Percentiles rank a stretch among this genome's conserved stretches.
These are phyloP conservation scores for Callyntrura guangdongensis DNA, from an alignment of 2,888 invertebrate species.

Conservation along the genomic window DNA sequence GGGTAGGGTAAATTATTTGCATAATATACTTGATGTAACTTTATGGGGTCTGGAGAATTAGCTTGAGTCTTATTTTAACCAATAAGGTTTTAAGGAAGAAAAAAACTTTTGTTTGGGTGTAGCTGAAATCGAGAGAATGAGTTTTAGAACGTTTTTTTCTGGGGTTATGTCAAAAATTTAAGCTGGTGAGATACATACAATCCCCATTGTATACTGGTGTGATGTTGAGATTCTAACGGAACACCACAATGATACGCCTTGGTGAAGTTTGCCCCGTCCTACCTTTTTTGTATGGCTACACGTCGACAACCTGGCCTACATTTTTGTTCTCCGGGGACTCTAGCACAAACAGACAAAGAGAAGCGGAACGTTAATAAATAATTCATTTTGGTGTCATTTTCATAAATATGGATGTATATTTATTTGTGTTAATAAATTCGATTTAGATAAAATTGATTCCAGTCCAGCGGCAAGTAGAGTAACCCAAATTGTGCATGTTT, in stretches of 20 bases:
- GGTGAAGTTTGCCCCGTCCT: background rate
- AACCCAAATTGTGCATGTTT: background rate
- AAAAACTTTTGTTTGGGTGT: too few species aligned
- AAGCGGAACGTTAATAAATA: background rate
- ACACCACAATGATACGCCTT: slow-evolving; percentile 47
- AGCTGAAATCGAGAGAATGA: too few species aligned
- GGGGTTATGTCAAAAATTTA: too few species aligned
- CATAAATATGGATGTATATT: slow-evolving; percentile 37
- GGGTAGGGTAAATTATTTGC: too few species aligned
- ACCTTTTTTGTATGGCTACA: background rate
- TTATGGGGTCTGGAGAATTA: too few species aligned
- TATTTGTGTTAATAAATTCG: slow-evolving; percentile 31
- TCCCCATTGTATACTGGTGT: too few species aligned
- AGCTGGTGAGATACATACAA: too few species aligned
- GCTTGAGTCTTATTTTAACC: too few species aligned
- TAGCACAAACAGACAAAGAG: background rate
- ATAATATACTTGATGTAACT: too few species aligned
- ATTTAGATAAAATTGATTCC: slow-evolving; percentile 20
- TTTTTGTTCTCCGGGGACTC: too few species aligned
- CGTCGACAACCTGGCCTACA: background rate
- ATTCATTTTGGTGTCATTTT: slow-evolving; percentile 48
- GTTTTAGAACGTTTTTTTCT: background rate
- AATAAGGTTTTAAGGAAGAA: too few species aligned
- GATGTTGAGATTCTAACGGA: background rate
- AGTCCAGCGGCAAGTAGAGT: slow-evolving; percentile 13